These are phyloP conservation scores for Pollenia griseotomentosa DNA, from an alignment of 2,888 invertebrate species.

Conservation along the genomic window DNA sequence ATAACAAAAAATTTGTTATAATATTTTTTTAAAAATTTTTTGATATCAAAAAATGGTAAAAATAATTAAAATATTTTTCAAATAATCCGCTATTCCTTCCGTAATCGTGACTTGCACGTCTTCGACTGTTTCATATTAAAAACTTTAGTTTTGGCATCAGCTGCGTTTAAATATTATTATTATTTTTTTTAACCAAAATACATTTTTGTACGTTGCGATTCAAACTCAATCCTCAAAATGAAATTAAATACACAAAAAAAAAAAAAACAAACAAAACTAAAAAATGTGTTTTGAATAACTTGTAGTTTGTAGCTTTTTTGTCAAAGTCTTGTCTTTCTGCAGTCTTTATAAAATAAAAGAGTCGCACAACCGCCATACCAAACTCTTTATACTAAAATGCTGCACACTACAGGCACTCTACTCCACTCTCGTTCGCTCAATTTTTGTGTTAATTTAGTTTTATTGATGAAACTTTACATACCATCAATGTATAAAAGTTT, in stretches of 20 bases:
- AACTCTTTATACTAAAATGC: slow-evolving; percentile 7
- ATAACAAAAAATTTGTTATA: not conserved
- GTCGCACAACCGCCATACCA: not conserved
- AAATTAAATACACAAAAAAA: slow-evolving; percentile 30
- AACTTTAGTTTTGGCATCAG: slow-evolving; percentile 70
- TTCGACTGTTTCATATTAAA: slow-evolving; percentile 67
- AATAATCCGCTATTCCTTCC: slow-evolving; percentile 68
- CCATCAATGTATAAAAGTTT: not conserved
- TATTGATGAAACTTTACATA: slow-evolving; percentile 26
- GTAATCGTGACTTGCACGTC: slow-evolving; percentile 72
- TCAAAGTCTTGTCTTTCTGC: slow-evolving; percentile 46
- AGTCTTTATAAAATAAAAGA: slow-evolving; percentile 23
- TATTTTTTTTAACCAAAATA: slow-evolving; percentile 42
- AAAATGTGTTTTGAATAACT: slow-evolving; percentile 8
- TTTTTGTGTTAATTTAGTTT: not conserved
- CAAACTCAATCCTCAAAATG: slow-evolving; percentile 35
- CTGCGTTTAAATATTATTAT: slow-evolving; percentile 36
- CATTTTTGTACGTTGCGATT: slow-evolving; percentile 44
- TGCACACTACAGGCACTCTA: not conserved
- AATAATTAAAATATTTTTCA: not conserved
- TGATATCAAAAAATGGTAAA: not conserved
- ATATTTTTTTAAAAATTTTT: slow-evolving; percentile 2
- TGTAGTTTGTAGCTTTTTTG: slow-evolving; percentile 36
- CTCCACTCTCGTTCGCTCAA: not conserved
- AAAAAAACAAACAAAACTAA: not conserved